These are phyloP conservation scores for Heteromyza rotundicornis DNA, from an alignment of 2,888 invertebrate species.

Conservation along the genomic window DNA sequence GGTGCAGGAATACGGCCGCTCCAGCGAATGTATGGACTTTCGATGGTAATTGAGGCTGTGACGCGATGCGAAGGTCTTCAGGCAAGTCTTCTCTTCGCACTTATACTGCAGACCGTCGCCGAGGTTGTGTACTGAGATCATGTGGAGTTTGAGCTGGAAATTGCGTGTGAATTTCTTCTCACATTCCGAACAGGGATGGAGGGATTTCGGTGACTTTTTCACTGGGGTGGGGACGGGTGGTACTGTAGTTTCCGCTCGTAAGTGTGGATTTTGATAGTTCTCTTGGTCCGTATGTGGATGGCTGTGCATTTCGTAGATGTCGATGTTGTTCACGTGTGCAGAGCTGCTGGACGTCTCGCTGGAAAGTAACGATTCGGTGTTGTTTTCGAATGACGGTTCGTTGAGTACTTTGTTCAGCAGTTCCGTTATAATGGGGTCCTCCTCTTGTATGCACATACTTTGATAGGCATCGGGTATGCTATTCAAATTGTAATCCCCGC, in stretches of 20 bases:
- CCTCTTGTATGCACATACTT: neutral
- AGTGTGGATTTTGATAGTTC: neutral
- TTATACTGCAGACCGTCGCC: slow-evolving; percentile 46
- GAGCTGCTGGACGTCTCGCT: neutral
- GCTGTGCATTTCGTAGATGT: neutral
- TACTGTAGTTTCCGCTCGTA: neutral
- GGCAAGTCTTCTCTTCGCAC: slow-evolving; percentile 46
- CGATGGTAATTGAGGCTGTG: slow-evolving; percentile 52
- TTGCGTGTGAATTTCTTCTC: slow-evolving; percentile 56
- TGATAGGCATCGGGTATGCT: neutral
- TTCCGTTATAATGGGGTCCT: slow-evolving; percentile 10
- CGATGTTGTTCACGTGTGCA: neutral
- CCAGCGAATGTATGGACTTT: slow-evolving; percentile 48
- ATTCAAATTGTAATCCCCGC: slow-evolving; percentile 11
- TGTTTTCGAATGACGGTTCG: slow-evolving; percentile 6
- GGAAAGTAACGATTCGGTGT: neutral
- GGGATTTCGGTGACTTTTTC: slow-evolving; percentile 31
- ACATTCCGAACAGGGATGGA: slow-evolving; percentile 43
- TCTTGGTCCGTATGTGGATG: neutral
- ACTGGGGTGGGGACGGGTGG: no score
- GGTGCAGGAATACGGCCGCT: slow-evolving; percentile 46
- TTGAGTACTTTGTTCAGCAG: slow-evolving; percentile 14
- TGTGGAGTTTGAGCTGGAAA: slow-evolving; percentile 49
- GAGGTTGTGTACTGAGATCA: slow-evolving; percentile 50
- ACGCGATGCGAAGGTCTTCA: slow-evolving; percentile 49